Evolutionary conservation across 2,888 invertebrate species (phyloP), one percentile per base, ranked within the genome.

Genomic region (Limnephilus auricula): DNA sequence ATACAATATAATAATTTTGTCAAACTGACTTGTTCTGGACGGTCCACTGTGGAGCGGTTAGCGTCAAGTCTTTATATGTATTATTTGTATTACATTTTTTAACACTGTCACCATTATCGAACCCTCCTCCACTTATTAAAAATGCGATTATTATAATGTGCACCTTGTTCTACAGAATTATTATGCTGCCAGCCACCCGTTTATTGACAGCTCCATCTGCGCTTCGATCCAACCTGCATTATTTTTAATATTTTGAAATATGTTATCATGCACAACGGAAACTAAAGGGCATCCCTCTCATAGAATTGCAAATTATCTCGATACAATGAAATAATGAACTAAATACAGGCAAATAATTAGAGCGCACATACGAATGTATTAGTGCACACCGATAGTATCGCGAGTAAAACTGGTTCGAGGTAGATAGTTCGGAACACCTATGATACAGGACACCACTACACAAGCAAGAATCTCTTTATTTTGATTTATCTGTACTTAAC

Each of bases 151-250:
- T 65, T 65, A 65, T 65, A 65, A 65, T 65, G 65, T 83, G 83
- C 83, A 83, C 37, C 83, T 83, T 83, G 83, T 37, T 32, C 34
- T 83, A 37, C 37, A 65, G 25, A 65, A 65, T 65, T 25, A 65
- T 9, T 65, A 65, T 83, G 18, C 32, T 30, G 15, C 83, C 32
- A 83, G 83, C 25, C 83, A 83, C n/a, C 25, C 37, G 83, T 83
- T 37, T 34, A 83, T 83, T 25, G 37, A 34, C 32, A 83, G 83
- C 37, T 32, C 25, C 83, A 83, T 83, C 83, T 83, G 83, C 83
- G 83, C 83, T 34, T 25, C 83, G n/a, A n/a, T 18, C n/a, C 37
- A 32, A 83, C 32, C 83, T 34, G 32, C 32, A 83, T 37, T 65
- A 65, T 65, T 25, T 65, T 65, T 9, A 65, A 65, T 50, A 50